phyloP scores from a whole-genome alignment of 2,797 vertebrate species.

The Pangasius krempfi region DNA sequence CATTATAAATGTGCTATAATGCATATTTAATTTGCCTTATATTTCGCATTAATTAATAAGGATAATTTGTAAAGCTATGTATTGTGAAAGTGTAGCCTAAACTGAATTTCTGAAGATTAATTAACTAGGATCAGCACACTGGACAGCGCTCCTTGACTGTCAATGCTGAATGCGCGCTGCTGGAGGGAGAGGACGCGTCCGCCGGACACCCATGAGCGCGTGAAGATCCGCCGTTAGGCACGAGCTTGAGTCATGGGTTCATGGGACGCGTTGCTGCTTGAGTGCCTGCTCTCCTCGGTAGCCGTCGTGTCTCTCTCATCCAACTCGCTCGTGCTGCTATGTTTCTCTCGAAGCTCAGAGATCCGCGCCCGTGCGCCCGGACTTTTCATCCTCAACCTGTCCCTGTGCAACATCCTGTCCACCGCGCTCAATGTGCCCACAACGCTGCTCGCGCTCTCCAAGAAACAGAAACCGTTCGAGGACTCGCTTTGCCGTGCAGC shows the following conservation, averaged over 20 bases:
- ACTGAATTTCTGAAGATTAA: neutral
- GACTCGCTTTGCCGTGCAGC: constrained; percentile 70
- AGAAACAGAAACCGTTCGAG: constrained; percentile 70
- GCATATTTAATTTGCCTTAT: neutral
- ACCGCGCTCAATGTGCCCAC: constrained; percentile 77
- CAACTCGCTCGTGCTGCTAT: constrained; percentile 78
- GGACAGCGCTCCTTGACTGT: constrained; percentile 69
- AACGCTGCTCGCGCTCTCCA: constrained; percentile 73
- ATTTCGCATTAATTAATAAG: neutral
- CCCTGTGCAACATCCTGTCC: constrained; percentile 81
- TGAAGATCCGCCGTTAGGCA: constrained; percentile 47
- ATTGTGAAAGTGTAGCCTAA: neutral
- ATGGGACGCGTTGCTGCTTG: constrained; percentile 75
- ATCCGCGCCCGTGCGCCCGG: constrained; percentile 79
- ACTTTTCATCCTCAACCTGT: constrained; percentile 79
- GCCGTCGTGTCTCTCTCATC: constrained; percentile 75
- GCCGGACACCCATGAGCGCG: constrained; percentile 21
- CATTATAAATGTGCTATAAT: neutral
- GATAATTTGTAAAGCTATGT: neutral
- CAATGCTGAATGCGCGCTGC: constrained; percentile 21
- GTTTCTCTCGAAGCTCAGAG: constrained; percentile 78
- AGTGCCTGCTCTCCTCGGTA: constrained; percentile 73
- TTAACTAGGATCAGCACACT: constrained; percentile 70
- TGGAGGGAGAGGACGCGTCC: neutral
- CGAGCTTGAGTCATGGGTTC: constrained; percentile 75